Base-by-base conservation (phyloP, 2,113 vertebrate genomes). In the Pogonocichla stellata region DNA sequence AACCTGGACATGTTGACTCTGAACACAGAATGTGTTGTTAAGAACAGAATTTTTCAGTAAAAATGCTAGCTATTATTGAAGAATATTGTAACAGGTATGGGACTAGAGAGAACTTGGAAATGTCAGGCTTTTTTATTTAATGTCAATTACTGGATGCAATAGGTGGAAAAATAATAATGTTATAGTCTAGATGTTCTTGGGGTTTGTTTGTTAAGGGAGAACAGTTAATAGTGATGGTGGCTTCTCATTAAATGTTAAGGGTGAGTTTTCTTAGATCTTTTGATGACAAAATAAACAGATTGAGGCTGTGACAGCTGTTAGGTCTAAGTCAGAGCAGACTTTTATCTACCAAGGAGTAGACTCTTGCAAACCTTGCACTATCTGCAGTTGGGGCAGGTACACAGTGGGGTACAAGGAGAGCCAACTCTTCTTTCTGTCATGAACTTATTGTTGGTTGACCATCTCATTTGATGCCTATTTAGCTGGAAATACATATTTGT, bases 401-500 rank as follows among this genome's bases (percentile, higher is more conserved):
- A 8, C 5, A 13, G 10, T 18, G 22, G 14, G 11, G 36, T 42
- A 24, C 17, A 31, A 43, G 9, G 17, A 64, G 38, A 47, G 14
- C 19, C 48, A 74, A 0, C n/a, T 80, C 40, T 47, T 61, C 25
- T 36, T 36, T 64, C 24, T 45, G 40, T 28, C 23, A 12, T n/a
- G 19, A 45, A n/a, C 79, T 70, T 50, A 5, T 26, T 79, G 31
- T 36, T 84, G 75, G 14, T 38, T 62, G 58, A 61, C 36, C 12
- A 3, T 61, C 34, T 67, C 64, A 3, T 40, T 79, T 77, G 36
- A 9, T 82, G 57, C n/a, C 78, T 45, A 1, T 48, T 62, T 5
- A 4, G 34, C 34, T 69, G 54, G n/a, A 88, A 82, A 28, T 34
- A 19, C 2, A 0, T 25, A 8, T 0, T 50, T 1, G 1, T 19